phyloP scores from a whole-genome alignment of 2,888 invertebrate genomes.

The Machimus rusticus region DNA sequence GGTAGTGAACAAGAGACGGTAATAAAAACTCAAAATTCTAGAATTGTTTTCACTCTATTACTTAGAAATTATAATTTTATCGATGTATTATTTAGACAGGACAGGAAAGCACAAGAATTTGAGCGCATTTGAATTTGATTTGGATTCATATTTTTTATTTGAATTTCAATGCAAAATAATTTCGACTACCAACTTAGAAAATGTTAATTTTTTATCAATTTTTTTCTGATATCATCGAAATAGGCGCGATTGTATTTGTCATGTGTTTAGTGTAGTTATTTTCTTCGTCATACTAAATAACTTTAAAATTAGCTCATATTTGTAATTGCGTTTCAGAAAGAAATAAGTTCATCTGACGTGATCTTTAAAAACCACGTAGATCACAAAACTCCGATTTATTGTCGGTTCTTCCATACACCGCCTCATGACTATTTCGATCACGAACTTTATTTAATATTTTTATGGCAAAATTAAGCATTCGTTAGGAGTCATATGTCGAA shows the following conservation, averaged over 20 bases:
- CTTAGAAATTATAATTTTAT: no score
- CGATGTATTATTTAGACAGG: no score
- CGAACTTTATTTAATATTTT: background rate
- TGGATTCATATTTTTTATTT: no score
- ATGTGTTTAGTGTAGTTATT: background rate
- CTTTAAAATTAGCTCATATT: background rate
- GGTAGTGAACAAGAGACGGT: no score
- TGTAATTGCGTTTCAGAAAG: background rate
- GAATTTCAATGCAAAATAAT: no score
- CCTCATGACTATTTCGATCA: constrained; percentile 6
- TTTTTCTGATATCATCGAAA: no score
- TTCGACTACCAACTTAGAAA: no score
- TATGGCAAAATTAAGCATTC: constrained; percentile 8
- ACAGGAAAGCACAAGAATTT: no score
- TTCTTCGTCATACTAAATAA: background rate
- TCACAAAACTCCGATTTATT: background rate
- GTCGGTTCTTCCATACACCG: background rate
- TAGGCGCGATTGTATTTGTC: background rate
- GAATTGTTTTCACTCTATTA: no score
- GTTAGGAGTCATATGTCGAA: constrained; percentile 1
- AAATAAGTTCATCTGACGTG: background rate
- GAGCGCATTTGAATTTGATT: no score
- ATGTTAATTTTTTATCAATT: no score
- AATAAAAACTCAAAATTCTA: no score
- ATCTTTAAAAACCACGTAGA: background rate